Base-by-base conservation (phyloP, 1,140 invertebrate species). In the Araneus ventricosus region DNA sequence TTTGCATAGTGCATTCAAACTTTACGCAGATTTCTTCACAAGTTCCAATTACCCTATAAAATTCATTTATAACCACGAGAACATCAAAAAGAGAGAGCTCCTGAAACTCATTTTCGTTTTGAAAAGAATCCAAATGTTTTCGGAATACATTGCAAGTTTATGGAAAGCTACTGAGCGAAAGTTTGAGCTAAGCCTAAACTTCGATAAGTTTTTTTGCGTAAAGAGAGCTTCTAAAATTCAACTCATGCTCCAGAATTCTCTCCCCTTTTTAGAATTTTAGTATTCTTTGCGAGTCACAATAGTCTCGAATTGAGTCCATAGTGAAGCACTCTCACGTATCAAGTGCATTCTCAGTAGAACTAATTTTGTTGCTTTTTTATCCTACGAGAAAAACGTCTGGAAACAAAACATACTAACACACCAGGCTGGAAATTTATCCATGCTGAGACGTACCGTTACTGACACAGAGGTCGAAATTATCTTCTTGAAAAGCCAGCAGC, bases 251-350 rank as follows among this genome's bases (percentile, higher is more conserved):
- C 30, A 3, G 27, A 75, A 34, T 75, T 37, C 67, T 75, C 17
- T 75, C 34, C 30, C 30, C 30, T 27, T n/a, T 34, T 34, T 22
- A 75, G 30, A 75, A 75, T 34, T 75, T 75, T 75, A 75, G 67
- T 34, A 75, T 75, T 75, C 67, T 75, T 75, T 34, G n/a, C 63
- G 30, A 75, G 30, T 34, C 67, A 20, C 67, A 75, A 75, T 75
- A 34, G 30, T 30, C 30, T 30, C 10, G 27, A 75, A 75, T 10
- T 75, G 67, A 75, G 27, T 37, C 67, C 30, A 75, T 30, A 75
- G 67, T 37, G 27, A 34, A 75, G 30, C 30, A 75, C 67, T 75
- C 17, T 37, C 67, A 75, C 67, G 34, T 34, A 34, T 14, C 14
- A 67, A 67, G 8, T 17, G 67, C 30, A 75, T 8, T 30, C 30